Conservation (phyloP, 2,888 invertebrate genomes). For the Sussaba pulchella region DNA sequence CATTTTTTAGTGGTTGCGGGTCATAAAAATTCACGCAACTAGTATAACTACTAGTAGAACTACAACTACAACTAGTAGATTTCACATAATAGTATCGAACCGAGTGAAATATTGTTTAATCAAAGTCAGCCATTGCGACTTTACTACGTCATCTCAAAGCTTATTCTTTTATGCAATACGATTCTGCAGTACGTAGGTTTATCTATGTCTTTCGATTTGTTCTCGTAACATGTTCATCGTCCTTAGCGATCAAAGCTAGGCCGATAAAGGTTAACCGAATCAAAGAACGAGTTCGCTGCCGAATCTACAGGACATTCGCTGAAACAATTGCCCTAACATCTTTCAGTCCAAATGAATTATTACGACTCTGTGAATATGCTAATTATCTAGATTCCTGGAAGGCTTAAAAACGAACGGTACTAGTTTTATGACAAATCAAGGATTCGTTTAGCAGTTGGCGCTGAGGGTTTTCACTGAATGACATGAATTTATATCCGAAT, state of each 20-base stretch:
- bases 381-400: no score
- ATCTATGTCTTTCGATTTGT: neutral
- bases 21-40: no score
- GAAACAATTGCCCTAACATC: neutral
- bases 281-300: neutral
- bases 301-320: neutral
- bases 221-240: constrained; percentile 9
- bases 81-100: no score
- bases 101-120: no score
- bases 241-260: constrained; percentile 9
- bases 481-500: neutral
- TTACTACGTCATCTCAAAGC: neutral
- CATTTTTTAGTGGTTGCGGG: no score
- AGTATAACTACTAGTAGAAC: no score
- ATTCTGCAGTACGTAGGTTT: neutral
- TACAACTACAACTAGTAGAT: no score
- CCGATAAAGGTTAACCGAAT: constrained; percentile 33
- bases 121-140: no score
- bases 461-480: neutral
- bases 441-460: neutral
- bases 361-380: neutral
- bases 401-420: no score
- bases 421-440: neutral
- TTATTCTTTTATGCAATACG: constrained; percentile 4
- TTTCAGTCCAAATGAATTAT: neutral